phyloP scores from a whole-genome alignment of 2,113 vertebrate genomes.

The Lampris incognitus region DNA sequence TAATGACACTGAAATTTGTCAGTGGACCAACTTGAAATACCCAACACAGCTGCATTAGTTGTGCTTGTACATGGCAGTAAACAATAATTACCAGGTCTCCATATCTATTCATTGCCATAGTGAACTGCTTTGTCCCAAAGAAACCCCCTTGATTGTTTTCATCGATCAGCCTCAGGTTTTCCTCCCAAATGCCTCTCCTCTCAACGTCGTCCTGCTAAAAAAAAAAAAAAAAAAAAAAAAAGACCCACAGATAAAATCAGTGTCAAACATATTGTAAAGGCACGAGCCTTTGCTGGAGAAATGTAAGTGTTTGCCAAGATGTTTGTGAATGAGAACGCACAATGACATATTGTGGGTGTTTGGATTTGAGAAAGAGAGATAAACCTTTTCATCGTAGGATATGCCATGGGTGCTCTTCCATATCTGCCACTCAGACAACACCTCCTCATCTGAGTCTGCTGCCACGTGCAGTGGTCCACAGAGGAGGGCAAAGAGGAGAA shows the following conservation, averaged over 20 bases:
- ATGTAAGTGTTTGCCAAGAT: too few species aligned
- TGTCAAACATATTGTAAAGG: not conserved
- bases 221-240: constrained; percentile 10
- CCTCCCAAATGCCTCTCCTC: constrained; percentile 77
- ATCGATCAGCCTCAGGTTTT: constrained; percentile 74
- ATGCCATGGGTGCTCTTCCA: constrained; percentile 77
- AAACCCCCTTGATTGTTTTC: constrained; percentile 73
- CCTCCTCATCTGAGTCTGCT: constrained; percentile 74
- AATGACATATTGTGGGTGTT: not conserved
- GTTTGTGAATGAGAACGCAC: not conserved
- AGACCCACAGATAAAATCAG: not conserved
- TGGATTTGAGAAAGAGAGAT: not conserved
- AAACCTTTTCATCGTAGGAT: constrained; percentile 70
- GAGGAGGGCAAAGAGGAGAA: constrained; percentile 63
- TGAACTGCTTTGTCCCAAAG: constrained; percentile 71
- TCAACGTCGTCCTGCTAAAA: constrained; percentile 65
- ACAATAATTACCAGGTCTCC: constrained; percentile 75
- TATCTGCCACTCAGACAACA: constrained; percentile 70
- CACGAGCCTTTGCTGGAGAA: not conserved
- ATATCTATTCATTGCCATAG: constrained; percentile 83
- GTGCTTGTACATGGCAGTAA: not conserved
- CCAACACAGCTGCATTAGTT: too few species aligned
- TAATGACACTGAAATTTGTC: too few species aligned
- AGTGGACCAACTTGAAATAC: too few species aligned
- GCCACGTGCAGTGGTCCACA: constrained; percentile 31